phyloP scores from a whole-genome alignment of 2,888 invertebrate genomes.

The Cephus runcator region DNA sequence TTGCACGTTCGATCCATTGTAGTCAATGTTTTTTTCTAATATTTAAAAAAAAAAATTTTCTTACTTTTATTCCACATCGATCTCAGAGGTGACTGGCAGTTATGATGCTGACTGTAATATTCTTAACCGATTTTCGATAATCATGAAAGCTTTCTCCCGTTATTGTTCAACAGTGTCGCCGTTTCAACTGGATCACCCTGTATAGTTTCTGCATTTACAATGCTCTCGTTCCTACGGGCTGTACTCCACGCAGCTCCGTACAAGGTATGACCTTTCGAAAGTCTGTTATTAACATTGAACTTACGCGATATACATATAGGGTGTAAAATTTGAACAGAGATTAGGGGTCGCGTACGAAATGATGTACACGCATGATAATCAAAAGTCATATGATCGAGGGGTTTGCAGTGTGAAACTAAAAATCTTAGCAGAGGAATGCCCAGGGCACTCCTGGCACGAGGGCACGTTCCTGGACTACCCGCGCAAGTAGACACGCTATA shows the following conservation, averaged over 20 bases:
- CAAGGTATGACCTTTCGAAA: background rate
- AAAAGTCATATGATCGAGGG: background rate
- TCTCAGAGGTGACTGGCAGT: background rate
- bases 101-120: background rate
- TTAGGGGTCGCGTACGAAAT: background rate
- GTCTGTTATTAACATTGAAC: background rate
- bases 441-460: background rate
- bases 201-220: background rate
- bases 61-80: background rate
- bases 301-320: background rate
- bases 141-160: background rate
- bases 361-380: background rate
- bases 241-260: background rate
- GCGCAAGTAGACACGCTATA: background rate
- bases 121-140: background rate
- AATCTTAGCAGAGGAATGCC: background rate
- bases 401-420: background rate
- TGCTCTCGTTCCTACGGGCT: background rate
- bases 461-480: background rate
- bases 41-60: background rate
- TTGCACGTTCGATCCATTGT: background rate
- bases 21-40: background rate
- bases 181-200: background rate
- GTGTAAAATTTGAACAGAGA: background rate
- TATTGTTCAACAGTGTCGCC: background rate